phyloP scores from a whole-genome alignment of 2,113 vertebrate genomes.

The Barnardius zonarius region DNA sequence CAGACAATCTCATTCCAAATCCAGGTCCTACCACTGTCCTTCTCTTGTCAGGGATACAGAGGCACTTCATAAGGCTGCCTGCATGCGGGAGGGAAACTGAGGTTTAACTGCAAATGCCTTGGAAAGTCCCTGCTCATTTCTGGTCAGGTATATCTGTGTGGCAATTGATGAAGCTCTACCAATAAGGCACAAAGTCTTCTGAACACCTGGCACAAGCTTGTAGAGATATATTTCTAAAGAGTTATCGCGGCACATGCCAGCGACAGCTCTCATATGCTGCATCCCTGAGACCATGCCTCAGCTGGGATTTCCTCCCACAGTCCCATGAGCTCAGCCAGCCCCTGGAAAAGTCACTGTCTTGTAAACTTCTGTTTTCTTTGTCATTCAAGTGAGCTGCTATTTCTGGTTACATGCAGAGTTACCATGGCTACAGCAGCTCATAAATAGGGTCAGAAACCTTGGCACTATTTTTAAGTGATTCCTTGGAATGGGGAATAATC shows the following conservation, averaged over 20 bases:
- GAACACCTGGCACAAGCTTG: neutral
- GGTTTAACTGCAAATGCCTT: neutral
- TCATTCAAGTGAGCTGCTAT: constrained; percentile 39
- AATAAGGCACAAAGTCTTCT: neutral
- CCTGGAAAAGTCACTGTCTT: constrained; percentile 36
- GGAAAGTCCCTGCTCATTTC: neutral
- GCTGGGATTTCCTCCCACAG: constrained; percentile 38
- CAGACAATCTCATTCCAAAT: neutral
- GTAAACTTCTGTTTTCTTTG: constrained; percentile 57
- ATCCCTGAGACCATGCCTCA: neutral
- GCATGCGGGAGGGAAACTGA: neutral
- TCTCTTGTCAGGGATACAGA: neutral
- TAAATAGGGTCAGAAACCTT: constrained; percentile 59
- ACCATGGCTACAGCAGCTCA: constrained; percentile 47
- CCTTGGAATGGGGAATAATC: neutral
- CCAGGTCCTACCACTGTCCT: neutral
- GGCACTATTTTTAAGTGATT: neutral
- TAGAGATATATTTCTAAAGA: neutral
- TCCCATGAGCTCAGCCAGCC: constrained; percentile 9
- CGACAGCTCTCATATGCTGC: neutral
- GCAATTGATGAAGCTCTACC: neutral
- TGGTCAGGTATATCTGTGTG: neutral
- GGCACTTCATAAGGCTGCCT: neutral
- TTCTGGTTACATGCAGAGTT: constrained; percentile 53
- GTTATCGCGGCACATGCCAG: neutral